Percentiles rank a stretch among this genome's conserved stretches.
These are phyloP conservation scores for Chionis minor DNA, from an alignment of 2,113 vertebrate genomes.

Conservation along the genomic window DNA sequence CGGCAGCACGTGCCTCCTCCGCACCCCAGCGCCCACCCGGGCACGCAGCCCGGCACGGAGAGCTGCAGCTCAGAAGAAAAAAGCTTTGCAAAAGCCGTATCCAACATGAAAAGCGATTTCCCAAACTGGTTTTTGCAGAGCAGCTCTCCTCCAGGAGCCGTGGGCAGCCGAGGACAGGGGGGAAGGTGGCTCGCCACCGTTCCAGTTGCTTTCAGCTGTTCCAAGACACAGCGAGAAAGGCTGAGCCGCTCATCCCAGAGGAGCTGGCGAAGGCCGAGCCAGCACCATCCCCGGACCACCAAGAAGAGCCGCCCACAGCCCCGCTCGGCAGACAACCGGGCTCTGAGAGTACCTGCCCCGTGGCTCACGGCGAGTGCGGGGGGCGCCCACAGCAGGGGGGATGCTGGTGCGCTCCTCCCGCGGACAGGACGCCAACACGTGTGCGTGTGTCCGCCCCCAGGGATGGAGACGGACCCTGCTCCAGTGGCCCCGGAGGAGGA, in stretches of 20 bases:
- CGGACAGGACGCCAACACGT: rapidly evolving
- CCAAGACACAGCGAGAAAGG: background rate
- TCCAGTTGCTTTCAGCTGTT: background rate
- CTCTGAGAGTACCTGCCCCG: background rate
- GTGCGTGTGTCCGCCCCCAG: rapidly evolving
- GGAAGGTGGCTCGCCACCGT: background rate
- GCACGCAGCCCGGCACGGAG: background rate
- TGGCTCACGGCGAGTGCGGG: rapidly evolving
- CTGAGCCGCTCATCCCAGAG: background rate
- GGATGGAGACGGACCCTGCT: rapidly evolving
- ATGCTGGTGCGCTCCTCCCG: background rate
- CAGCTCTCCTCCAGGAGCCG: background rate
- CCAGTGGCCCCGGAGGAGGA: background rate
- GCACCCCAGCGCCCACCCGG: background rate
- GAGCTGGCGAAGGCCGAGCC: background rate
- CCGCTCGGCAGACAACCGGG: rapidly evolving
- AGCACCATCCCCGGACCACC: rapidly evolving
- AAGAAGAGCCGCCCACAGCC: background rate
- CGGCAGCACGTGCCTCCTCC: background rate
- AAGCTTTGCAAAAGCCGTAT: background rate
- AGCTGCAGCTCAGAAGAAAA: background rate
- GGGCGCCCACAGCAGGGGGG: background rate
- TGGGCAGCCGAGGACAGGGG: background rate
- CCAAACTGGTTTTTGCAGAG: background rate
- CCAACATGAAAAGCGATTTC: background rate